Conservation (phyloP, 2,888 invertebrate species). For the Branchinecta sandiegonensis region DNA sequence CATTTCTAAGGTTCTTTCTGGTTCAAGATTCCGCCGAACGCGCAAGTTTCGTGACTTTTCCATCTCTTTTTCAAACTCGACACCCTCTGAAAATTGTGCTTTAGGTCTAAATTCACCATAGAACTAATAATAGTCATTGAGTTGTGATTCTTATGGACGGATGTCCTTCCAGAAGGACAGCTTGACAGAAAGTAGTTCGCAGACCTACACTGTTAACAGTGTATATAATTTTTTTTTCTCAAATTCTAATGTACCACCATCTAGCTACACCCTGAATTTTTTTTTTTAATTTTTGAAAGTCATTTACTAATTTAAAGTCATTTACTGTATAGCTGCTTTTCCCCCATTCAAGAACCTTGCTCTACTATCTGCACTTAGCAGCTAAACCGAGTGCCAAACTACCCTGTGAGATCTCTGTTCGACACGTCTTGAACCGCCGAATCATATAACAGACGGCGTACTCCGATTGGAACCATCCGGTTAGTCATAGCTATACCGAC, state of each 20-base stretch:
- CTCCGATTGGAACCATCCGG: conserved; percentile 4
- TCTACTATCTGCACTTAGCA: not conserved
- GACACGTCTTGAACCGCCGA: conserved; percentile 8
- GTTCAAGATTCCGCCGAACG: conserved; percentile 11
- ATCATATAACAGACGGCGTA: conserved; percentile 1
- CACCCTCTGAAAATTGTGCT: not conserved
- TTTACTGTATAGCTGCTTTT: not conserved
- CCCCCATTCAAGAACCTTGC: not conserved
- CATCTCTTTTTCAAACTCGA: conserved; percentile 7
- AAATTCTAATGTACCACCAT: no score
- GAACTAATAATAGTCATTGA: no score
- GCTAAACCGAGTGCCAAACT: conserved; percentile 3
- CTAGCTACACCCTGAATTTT: no score
- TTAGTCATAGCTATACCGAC: no score
- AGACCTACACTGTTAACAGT: no score
- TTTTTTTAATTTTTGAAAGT: no score
- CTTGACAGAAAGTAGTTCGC: no score
- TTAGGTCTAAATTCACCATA: not conserved
- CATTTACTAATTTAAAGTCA: no score
- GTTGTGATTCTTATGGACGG: no score
- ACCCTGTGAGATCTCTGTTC: conserved; percentile 3
- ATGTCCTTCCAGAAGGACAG: no score
- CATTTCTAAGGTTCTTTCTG: conserved; percentile 3
- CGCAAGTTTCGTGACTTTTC: conserved; percentile 11
- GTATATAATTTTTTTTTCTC: no score